Evolutionary conservation across 1,140 invertebrate species (phyloP), one percentile per base, ranked within the genome.

Genomic region (Nixonia krombeini): DNA sequence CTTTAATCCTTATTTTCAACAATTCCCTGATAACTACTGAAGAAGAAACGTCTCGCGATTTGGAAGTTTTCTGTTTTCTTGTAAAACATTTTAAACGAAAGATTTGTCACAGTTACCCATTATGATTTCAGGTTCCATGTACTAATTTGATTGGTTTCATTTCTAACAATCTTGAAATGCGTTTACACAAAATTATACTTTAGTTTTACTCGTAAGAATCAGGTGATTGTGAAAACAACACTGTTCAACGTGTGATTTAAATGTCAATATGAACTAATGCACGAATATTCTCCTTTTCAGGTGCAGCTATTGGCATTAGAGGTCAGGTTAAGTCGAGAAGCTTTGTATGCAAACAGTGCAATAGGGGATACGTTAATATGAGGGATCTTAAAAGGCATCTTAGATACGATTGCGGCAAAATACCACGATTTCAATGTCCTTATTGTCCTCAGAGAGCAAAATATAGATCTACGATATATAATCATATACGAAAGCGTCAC

Each of bases 401-500:
- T 15, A 61, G 70, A 46, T 80, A 75, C 35, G 75, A 78, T 40
- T 83, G 80, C 68, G 79, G 79, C 8, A 75, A 76, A 41, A 69
- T 66, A 42, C 76, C 75, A 13, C 56, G 72, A 18, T 84, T 82
- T 63, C 53, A 57, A 9, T 87, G 87, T 52, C 75, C 76, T 3
- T 73, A 74, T 53, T 85, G 82, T 58, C 21, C 58, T 12, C 75
- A 75, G 23, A 72, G 68, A 5, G 55, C 68, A 1, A 81, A 76
- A 49, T 73, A 75, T 16, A 70, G 63, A 42, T 76, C 69, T 9
- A 68, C 41, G 17, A 75, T 73, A 49, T 85, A 73, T 63, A 76
- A 64, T 47, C 80, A 35, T 62, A 84, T 73, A 62, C 72, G 85
- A 80, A 73, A 81, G 71, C 45, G 78, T 81, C 41, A 87, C 45